Percentiles rank a stretch among this genome's conserved stretches.
Evolutionary conservation across 2,888 invertebrate species (phyloP).

Genomic region (Spisula subtruncata): DNA sequence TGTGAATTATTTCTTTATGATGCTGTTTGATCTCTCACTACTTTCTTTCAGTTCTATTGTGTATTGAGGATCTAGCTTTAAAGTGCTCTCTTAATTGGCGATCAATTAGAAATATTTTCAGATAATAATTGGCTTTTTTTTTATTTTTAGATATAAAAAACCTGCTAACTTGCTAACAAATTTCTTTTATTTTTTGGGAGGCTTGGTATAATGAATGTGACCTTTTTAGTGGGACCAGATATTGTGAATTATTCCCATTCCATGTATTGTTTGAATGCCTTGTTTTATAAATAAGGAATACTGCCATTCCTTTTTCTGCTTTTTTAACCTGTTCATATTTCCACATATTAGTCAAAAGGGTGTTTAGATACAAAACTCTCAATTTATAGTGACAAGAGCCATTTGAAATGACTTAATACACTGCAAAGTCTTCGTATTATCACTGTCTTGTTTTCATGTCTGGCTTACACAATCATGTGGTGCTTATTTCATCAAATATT

Average conservation of each 20-base stretch:
- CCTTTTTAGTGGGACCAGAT: too few species aligned
- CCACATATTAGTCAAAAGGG: not conserved
- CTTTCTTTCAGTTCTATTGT: not conserved
- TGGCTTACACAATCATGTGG: not conserved
- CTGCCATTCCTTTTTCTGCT: too few species aligned
- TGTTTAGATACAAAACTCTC: not conserved
- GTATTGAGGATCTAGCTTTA: not conserved
- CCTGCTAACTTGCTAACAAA: too few species aligned
- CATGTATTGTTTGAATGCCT: too few species aligned
- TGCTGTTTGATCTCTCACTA: not conserved
- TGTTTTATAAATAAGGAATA: too few species aligned
- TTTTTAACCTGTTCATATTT: not conserved
- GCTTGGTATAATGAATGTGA: too few species aligned
- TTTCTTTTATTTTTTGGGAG: too few species aligned
- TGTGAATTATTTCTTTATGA: slow-evolving; percentile 26
- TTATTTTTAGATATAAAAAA: too few species aligned
- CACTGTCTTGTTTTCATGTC: not conserved
- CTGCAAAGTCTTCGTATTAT: not conserved
- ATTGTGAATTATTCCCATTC: too few species aligned
- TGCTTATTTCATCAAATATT: not conserved
- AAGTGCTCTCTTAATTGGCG: too few species aligned
- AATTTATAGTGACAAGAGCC: not conserved
- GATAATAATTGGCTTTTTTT: too few species aligned
- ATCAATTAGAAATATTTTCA: too few species aligned
- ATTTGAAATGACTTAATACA: not conserved